These are phyloP conservation scores for Chionomys nivalis DNA, from an alignment of 2,113 vertebrate species.

Conservation along the genomic window DNA sequence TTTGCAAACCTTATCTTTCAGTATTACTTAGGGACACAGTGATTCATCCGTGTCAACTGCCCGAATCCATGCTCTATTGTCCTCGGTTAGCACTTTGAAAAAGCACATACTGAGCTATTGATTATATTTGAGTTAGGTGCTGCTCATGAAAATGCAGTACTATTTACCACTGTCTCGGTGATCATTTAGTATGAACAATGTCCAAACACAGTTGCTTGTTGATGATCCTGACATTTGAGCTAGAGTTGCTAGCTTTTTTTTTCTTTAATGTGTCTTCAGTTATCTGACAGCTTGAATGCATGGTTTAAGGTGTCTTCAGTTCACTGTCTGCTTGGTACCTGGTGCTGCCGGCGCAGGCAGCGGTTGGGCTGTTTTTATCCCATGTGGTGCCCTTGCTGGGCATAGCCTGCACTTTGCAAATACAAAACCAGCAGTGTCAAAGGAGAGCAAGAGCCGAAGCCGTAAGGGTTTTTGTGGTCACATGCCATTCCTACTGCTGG, in stretches of 20 bases:
- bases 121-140: conserved; percentile 24
- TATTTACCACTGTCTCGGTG: not conserved
- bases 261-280: not conserved
- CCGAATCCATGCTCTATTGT: conserved; percentile 16
- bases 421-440: not conserved
- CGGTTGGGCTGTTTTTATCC: not conserved
- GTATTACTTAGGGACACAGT: not conserved
- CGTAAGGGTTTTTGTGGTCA: conserved; percentile 21
- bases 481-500: not conserved
- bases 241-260: not conserved
- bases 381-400: not conserved
- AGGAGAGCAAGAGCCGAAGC: not conserved
- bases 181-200: not conserved
- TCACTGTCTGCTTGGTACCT: not conserved
- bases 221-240: conserved; percentile 14
- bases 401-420: not conserved
- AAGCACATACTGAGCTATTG: not conserved
- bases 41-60: not conserved
- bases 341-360: not conserved
- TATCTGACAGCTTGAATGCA: not conserved
- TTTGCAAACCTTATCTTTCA: not conserved
- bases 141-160: not conserved
- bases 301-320: not conserved
- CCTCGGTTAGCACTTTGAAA: conserved; percentile 14
- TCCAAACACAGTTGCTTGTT: not conserved